Evolutionary conservation across 2,797 vertebrate genomes (phyloP), one percentile per base, ranked within the genome.

Genomic region (Glyptemys insculpta): DNA sequence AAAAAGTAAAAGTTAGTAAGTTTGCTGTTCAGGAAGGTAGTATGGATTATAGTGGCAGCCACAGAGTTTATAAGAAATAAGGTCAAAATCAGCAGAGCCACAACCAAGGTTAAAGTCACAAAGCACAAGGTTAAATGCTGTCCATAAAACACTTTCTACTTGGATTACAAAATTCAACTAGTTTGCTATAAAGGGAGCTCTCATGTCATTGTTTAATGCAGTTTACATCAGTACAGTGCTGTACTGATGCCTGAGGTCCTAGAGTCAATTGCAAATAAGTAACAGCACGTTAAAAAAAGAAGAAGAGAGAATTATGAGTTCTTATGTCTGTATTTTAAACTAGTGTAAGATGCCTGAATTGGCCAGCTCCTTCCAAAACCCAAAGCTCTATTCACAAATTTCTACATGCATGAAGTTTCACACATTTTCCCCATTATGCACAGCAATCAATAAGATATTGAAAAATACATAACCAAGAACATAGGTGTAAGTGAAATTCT

Each of bases 1-100:
- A 93, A 94, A 98, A 97, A 97, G 93, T 94, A 97, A 97, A 3
- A 88, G 96, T 98, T 98, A 98, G 97, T 94, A 90, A 79, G 16
- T 9, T 85, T 83, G 92, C 81, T 93, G 85, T 91, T 87, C 83
- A 85, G 79, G 76, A 78, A 54, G 84, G 86, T 91, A 90, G 95
- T 97, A 92, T 4, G 56, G 87, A 86, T 2, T 79, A 93, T 93
- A 96, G 79, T 27, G 92, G 86, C 49, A 97, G 93, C 89, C 25
- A 83, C 44, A 65, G 89, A 96, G 87, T 91, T 90, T 94, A 91
- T 65, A 94, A 87, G 87, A 95, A 96, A 2, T 84, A 96, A 92
- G 88, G 96, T 86, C 85, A 96, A 97, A 95, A 81, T 78, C 82
- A n/a, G 79, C 80, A 93, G 93, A 95, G 93, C 92, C 44, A 68